A percentile compares a stretch with the other conserved stretches of the same genome.
Evolutionary conservation across 2,797 vertebrate genomes (phyloP).

Genomic region (Percopsis omiscomaycus): DNA sequence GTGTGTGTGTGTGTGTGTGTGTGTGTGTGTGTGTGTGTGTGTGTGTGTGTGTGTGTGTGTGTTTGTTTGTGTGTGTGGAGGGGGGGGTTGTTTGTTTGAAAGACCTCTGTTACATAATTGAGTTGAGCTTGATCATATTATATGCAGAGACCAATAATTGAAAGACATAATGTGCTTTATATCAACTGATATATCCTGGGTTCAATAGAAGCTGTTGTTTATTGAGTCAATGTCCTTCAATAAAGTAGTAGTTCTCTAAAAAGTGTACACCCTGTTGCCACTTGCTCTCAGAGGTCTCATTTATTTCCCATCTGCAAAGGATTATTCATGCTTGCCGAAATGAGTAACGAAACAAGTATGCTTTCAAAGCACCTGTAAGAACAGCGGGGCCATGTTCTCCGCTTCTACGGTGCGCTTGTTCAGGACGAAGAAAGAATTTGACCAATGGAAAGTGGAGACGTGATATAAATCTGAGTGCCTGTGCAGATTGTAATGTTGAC

Average conservation of each 20-base stretch:
- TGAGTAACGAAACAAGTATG: constrained; percentile 18
- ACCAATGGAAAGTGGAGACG: constrained; percentile 38
- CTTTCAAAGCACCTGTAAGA: constrained; percentile 36
- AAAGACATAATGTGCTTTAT: constrained; percentile 6
- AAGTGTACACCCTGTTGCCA: constrained; percentile 30
- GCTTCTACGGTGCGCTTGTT: constrained; percentile 28
- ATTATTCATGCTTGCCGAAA: constrained; percentile 43
- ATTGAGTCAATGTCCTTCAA: constrained; percentile 15
- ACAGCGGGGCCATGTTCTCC: constrained; percentile 28
- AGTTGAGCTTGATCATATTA: constrained; percentile 40
- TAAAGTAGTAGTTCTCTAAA: constrained; percentile 20
- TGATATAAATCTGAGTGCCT: constrained; percentile 59
- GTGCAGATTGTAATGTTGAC: constrained; percentile 76
- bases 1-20: constrained; percentile 15
- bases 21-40: constrained; percentile 20
- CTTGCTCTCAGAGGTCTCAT: constrained; percentile 23
- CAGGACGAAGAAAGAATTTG: constrained; percentile 50
- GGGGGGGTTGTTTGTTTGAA: constrained; percentile 29
- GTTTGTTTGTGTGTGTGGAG: constrained; percentile 16
- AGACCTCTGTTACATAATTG: constrained; percentile 50
- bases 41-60: neutral
- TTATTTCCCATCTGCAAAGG: constrained; percentile 39
- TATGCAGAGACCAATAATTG: constrained; percentile 1
- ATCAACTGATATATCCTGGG: neutral
- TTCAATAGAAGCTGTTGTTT: constrained; percentile 14